Base-by-base conservation (phyloP, 2,113 vertebrate genomes). In the Ifrita kowaldi region DNA sequence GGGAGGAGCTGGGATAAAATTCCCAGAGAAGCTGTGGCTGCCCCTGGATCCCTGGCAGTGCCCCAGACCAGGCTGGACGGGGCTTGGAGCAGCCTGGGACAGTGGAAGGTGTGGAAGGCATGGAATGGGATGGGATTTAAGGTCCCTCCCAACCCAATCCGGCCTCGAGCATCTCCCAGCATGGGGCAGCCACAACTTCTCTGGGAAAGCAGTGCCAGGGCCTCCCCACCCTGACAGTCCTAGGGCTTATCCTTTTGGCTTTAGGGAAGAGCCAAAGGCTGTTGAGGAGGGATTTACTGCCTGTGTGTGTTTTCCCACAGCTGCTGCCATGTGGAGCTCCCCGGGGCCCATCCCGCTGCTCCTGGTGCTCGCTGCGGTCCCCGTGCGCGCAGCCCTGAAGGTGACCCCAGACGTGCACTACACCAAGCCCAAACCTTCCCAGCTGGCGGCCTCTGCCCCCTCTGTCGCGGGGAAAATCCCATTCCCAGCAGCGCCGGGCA, bases 371-470 rank as follows among this genome's bases (percentile, higher is more conserved):
- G 60, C 93, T n/a, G 65, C 97, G 8, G 35, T 94, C 26, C 60
- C 93, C 6, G 71, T 96, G 42, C 92, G 42, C 1, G 47, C 91
- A 8, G 97, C 92, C 8, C 92, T 97, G 39, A 99, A 99, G 96
- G 98, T 98, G 41, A 99, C 99, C 39, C 97, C 96, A 2, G 97
- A 96, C 15, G 97, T 98, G 90, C 99, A 98, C 95, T 98, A 98
- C 97, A 99, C 98, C 5, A 99, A 99, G 95, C 49, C 60, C 1
- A 99, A 98, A 96, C 98, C 98, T 9, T 56, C 96, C 42, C 97
- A 94, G 42, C 98, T 95, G n/a, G 92, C 90, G 44, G 92, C 94
- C 16, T 95, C 95, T 17, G 78, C 95, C 3, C 41, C 35, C 3
- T 86, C 97, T 1, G 10, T 68, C 3, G 82, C 81, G 3, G 98